Evolutionary conservation across 2,113 vertebrate genomes (phyloP).

Genomic region (Mugil cephalus): DNA sequence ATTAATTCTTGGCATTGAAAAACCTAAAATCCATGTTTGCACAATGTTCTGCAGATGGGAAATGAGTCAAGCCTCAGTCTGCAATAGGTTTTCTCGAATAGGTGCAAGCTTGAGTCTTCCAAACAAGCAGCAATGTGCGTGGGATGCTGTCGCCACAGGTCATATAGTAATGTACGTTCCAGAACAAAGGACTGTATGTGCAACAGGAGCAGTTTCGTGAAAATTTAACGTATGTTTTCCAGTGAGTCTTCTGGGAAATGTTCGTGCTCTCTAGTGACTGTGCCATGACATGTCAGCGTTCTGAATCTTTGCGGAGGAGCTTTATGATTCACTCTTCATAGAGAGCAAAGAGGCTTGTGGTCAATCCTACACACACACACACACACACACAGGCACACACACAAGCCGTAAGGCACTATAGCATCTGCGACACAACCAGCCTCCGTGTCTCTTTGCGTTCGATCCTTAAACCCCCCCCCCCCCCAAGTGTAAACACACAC

Average conservation of each 20-base stretch:
- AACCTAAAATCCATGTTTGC: not conserved
- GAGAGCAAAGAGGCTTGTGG: constrained; percentile 25
- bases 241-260: too few relatives aligned
- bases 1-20: not conserved
- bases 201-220: too few relatives aligned
- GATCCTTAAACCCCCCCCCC: constrained; percentile 18
- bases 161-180: too few relatives aligned
- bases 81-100: not conserved
- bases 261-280: too few relatives aligned
- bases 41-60: not conserved
- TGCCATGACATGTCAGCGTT: too few relatives aligned
- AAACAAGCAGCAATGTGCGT: too few relatives aligned
- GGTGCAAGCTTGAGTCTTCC: too few relatives aligned
- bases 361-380: constrained; percentile 20
- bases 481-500: not conserved
- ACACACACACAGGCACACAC: constrained; percentile 35
- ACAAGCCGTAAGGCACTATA: constrained; percentile 24
- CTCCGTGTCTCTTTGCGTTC: constrained; percentile 54
- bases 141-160: too few relatives aligned
- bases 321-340: constrained; percentile 9
- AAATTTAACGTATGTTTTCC: too few relatives aligned
- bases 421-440: constrained; percentile 45
- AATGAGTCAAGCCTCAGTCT: not conserved
- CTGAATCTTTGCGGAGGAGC: not conserved
- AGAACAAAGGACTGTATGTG: too few relatives aligned